Evolutionary conservation across 2,888 invertebrate genomes (phyloP).

Genomic region (Polymixis lichenea): DNA sequence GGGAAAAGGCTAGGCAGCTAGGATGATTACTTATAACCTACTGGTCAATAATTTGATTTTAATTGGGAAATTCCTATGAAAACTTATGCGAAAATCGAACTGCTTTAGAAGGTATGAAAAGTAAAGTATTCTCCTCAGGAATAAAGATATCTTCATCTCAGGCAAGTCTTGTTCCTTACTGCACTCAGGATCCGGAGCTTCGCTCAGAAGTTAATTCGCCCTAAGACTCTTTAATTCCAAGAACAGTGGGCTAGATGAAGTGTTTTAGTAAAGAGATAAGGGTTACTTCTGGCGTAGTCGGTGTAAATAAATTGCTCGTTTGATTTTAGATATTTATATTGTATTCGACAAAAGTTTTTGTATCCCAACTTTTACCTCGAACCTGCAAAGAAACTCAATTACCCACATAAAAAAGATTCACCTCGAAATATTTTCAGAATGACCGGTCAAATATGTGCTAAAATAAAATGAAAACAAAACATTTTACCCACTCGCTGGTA

Average conservation of each 20-base stretch:
- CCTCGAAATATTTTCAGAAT: constrained; percentile 59
- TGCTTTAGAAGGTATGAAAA: background rate
- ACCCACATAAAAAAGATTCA: constrained; percentile 41
- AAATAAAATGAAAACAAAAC: constrained; percentile 64
- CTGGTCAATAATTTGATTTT: too few species aligned
- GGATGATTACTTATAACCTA: too few species aligned
- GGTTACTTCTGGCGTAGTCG: too few species aligned
- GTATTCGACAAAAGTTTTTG: background rate
- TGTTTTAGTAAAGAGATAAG: too few species aligned
- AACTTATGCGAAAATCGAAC: too few species aligned
- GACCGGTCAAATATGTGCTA: constrained; percentile 63
- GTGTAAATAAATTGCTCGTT: too few species aligned
- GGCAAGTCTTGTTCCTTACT: background rate
- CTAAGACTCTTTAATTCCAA: background rate
- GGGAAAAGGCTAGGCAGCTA: too few species aligned
- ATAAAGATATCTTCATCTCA: background rate
- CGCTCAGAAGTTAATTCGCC: background rate
- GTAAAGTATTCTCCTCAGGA: background rate
- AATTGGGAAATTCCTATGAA: too few species aligned
- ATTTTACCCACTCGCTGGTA: constrained; percentile 47
- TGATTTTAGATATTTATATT: background rate
- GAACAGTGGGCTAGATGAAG: background rate
- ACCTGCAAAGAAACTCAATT: constrained; percentile 38
- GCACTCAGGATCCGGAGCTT: background rate
- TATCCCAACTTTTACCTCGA: constrained; percentile 1